Evolutionary conservation across 92 coral and sea anemone genomes (phyloP).

Genomic region (Zoanthus sansibaricus): DNA sequence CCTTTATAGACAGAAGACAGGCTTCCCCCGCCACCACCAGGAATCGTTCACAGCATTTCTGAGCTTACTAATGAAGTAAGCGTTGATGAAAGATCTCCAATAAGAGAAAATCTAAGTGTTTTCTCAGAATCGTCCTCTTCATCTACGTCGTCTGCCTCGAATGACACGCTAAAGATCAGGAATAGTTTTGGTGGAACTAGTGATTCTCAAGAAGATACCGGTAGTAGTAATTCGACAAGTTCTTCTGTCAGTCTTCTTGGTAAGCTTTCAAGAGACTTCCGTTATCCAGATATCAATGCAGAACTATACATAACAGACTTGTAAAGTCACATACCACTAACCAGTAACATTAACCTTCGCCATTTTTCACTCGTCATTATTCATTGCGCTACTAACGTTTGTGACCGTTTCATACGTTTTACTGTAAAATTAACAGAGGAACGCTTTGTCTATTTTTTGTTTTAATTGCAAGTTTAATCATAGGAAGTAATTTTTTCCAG

Average conservation of each 20-base stretch:
- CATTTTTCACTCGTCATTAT: neutral
- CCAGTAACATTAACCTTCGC: slow-evolving; percentile 2
- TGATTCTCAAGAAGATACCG: slow-evolving; percentile 78
- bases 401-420: neutral
- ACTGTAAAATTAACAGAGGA: slow-evolving; percentile 3
- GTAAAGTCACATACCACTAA: slow-evolving; percentile 5
- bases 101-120: slow-evolving; percentile 63
- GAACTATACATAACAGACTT: slow-evolving; percentile 34
- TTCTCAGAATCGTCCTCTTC: slow-evolving; percentile 82
- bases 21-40: slow-evolving; percentile 41
- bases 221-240: slow-evolving; percentile 68
- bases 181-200: slow-evolving; percentile 69
- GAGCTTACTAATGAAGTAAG: slow-evolving; percentile 89
- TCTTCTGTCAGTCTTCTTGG: slow-evolving; percentile 91
- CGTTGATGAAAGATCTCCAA: slow-evolving; percentile 86
- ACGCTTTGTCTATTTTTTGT: neutral
- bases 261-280: slow-evolving; percentile 55
- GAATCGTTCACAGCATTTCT: slow-evolving; percentile 51
- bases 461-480: neutral
- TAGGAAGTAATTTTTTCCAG: neutral
- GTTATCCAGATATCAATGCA: slow-evolving; percentile 15
- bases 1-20: slow-evolving; percentile 31
- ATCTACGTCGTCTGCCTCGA: slow-evolving; percentile 74
- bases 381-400: neutral
- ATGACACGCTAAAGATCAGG: slow-evolving; percentile 84